Evolutionary conservation across 2,888 invertebrate genomes (phyloP).

Genomic region (Drosophila emarginata): DNA sequence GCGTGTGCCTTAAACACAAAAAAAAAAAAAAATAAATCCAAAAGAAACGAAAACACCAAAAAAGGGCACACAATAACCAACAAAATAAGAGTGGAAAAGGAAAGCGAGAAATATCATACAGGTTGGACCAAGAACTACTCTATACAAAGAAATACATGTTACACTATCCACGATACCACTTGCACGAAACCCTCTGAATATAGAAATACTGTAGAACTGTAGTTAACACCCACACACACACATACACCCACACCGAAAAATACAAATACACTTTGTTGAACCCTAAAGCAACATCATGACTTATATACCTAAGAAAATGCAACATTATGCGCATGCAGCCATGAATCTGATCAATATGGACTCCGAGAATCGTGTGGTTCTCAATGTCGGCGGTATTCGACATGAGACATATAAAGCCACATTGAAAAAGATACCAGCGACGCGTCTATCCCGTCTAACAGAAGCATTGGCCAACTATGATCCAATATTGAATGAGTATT

Average conservation of each 20-base stretch:
- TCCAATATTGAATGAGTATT: conserved; percentile 99
- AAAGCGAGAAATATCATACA: conserved; percentile 4
- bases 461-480: conserved; percentile 99
- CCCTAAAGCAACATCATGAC: conserved; percentile 59
- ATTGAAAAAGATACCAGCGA: conserved; percentile 98
- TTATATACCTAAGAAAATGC: conserved; percentile 78
- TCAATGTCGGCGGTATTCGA: conserved; percentile 99
- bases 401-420: conserved; percentile 98
- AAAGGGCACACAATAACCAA: conserved; percentile 7
- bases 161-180: not conserved
- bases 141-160: not conserved
- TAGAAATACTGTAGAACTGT: conserved; percentile 13
- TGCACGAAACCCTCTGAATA: not conserved
- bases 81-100: conserved; percentile 41
- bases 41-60: conserved; percentile 25
- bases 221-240: conserved; percentile 17
- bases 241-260: not conserved
- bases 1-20: conserved; percentile 12
- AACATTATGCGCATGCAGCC: conserved; percentile 82
- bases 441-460: conserved; percentile 94
- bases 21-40: conserved; percentile 15
- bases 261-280: not conserved
- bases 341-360: conserved; percentile 98
- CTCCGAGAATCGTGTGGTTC: conserved; percentile 98
- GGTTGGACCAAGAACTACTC: not conserved